Evolutionary conservation across 2,113 vertebrate genomes (phyloP), one percentile per base, ranked within the genome.

Genomic region (Psophia crepitans): DNA sequence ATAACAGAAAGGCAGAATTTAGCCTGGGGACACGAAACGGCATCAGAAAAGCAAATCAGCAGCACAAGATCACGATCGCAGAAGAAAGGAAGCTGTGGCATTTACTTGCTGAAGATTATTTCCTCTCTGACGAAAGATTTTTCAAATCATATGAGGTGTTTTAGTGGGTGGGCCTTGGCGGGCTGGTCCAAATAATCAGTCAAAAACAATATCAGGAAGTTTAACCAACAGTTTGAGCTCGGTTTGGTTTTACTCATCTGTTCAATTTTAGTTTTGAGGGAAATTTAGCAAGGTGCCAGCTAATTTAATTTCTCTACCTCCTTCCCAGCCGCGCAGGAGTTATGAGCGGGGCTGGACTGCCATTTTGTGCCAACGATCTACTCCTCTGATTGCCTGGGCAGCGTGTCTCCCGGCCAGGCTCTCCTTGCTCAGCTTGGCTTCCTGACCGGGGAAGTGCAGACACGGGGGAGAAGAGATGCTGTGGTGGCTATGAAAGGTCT

Each of bases 131-230:
- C 8, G 68, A 94, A 73, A 70, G 87, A 83, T 44, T 96, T 93
- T 57, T 82, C 92, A 39, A 68, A 70, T 13, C 87, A 60, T 87
- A 92, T 8, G 96, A 87, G 90, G 88, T 91, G 93, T 76, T 97
- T 49, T 3, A 71, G 44, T 6, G 89, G 48, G 80, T 93, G 92
- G 78, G 74, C 89, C 91, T 91, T 26, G 78, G 87, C 91, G 66
- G 94, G 35, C 84, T 64, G 69, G 20, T 94, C 89, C 95, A 91
- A 95, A 57, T 94, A 97, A 95, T 95, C 94, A 95, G 81, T 46
- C 87, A 37, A 33, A 95, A 89, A 97, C 88, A 92, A 94, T 97
- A 60, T 84, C 92, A 96, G 94, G 95, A 97, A 97, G 74, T 65
- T 95, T 37, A 32, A 75, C 70, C 39, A 61, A 14, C 43, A 6